Base-by-base conservation (phyloP, 92 coral and sea anemone genomes). In the Zoanthus sociatus region DNA sequence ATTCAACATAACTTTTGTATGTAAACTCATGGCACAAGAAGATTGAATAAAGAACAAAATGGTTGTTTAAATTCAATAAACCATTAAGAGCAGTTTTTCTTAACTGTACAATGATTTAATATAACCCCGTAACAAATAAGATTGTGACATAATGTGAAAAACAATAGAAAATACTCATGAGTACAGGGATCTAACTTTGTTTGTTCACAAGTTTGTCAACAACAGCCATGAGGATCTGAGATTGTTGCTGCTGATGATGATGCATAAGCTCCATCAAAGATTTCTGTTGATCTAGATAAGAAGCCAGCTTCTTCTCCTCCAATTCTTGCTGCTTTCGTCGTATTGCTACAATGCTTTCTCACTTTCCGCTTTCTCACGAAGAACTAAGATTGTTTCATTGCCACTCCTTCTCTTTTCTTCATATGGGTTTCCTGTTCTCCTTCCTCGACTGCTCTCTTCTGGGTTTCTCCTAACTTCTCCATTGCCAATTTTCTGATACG, bases 381-480 rank as follows among this genome's bases (percentile, higher is more conserved):
- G 82, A 86, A 75, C 76, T 58, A 42, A 55, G 18, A 86, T 74
- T 55, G 89, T 86, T 58, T 86, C 83, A 75, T 76, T 86, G 58
- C 89, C 89, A 86, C 84, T 86, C 56, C 89, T 86, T 71, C 42
- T 76, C 67, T 60, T 17, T 64, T 86, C 76, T 58, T 74, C 60
- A 30, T 66, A 15, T 63, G 64, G 46, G 32, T 44, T 58, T 74
- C 75, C 58, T 76, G 66, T 44, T 86, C 83, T 54, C 76, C 61
- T 63, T 61, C 83, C 75, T 86, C 83, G 10, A 46, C 83, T 55
- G 76, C 89, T 86, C 83, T 76, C 89, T 76, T 86, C 73, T 75
- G 89, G 47, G 84, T 86, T 61, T 86, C 83, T 75, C 89, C 89
- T 75, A 86, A 86, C 83, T 86, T 86, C 83, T 86, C 89, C 89